Percentiles rank a stretch among this genome's conserved stretches.
These are phyloP conservation scores for Apostichopus japonicus DNA, from an alignment of 35 echinoderm and acorn worm species.

Conservation along the genomic window DNA sequence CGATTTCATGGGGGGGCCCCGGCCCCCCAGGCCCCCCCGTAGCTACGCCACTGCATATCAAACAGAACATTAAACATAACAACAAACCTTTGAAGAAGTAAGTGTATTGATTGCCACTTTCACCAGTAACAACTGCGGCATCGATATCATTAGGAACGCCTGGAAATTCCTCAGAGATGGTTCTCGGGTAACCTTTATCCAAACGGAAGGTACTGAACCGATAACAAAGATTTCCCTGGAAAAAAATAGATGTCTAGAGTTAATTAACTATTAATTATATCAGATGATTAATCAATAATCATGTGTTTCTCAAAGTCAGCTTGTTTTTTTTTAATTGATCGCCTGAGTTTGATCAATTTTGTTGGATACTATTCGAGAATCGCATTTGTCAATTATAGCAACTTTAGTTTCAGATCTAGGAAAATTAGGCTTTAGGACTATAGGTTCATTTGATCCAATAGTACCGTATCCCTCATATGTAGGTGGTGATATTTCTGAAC, in stretches of 20 bases:
- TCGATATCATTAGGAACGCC: background rate
- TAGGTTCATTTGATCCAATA: background rate
- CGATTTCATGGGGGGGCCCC: no score
- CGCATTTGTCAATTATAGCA: background rate
- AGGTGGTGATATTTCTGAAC: no score
- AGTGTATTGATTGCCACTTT: background rate
- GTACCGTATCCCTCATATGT: background rate
- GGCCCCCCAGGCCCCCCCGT: no score
- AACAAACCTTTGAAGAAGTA: slow-evolving; percentile 11
- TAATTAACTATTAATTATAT: background rate
- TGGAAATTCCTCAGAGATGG: background rate
- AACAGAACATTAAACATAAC: background rate
- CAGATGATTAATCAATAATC: background rate
- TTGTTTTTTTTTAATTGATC: no score
- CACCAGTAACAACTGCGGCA: background rate
- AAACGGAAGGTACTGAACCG: background rate
- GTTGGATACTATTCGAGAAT: no score
- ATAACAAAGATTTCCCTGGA: background rate
- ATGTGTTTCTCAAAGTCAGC: no score
- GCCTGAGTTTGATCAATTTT: no score
- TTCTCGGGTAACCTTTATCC: background rate
- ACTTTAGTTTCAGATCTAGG: background rate
- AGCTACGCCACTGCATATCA: no score
- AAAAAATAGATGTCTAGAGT: background rate
- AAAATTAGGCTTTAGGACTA: background rate